Conservation (phyloP, 2,797 vertebrate genomes). For the Leptoclinus maculatus region DNA sequence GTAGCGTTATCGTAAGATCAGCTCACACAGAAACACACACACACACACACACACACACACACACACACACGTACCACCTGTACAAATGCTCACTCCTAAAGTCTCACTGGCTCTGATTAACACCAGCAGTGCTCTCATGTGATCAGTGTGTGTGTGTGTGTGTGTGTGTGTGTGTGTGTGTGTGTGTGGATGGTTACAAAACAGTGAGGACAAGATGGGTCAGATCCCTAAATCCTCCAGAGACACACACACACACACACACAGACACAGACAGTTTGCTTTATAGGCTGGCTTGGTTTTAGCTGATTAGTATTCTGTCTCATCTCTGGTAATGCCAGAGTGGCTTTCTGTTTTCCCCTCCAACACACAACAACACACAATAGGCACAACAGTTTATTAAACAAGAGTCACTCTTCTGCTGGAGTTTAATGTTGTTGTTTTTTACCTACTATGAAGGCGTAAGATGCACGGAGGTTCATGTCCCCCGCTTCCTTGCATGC, state of each 20-base stretch:
- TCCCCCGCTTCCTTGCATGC: too few species aligned
- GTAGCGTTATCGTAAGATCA: slow-evolving; percentile 9
- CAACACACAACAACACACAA: too few species aligned
- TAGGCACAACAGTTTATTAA: too few species aligned
- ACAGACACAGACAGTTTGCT: slow-evolving; percentile 18
- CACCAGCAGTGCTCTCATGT: slow-evolving; percentile 22
- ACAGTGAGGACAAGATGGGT: slow-evolving; percentile 17
- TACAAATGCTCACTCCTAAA: slow-evolving; percentile 42
- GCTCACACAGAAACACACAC: neutral
- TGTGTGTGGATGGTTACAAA: slow-evolving; percentile 5
- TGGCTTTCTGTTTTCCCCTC: neutral
- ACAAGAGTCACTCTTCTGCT: too few species aligned
- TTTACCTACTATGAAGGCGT: too few species aligned
- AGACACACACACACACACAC: slow-evolving; percentile 2
- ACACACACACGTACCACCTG: neutral
- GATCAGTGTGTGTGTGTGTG: slow-evolving; percentile 16
- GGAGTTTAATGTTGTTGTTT: too few species aligned
- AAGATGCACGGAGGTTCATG: too few species aligned
- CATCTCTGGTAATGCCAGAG: slow-evolving; percentile 14
- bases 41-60: neutral
- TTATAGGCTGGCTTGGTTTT: slow-evolving; percentile 4
- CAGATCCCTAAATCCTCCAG: slow-evolving; percentile 40
- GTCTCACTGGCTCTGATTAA: slow-evolving; percentile 59
- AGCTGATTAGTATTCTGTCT: slow-evolving; percentile 24
- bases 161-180: slow-evolving; percentile 6